Base-by-base conservation (phyloP, 2,888 invertebrate genomes). In the Keiferia lycopersicella region DNA sequence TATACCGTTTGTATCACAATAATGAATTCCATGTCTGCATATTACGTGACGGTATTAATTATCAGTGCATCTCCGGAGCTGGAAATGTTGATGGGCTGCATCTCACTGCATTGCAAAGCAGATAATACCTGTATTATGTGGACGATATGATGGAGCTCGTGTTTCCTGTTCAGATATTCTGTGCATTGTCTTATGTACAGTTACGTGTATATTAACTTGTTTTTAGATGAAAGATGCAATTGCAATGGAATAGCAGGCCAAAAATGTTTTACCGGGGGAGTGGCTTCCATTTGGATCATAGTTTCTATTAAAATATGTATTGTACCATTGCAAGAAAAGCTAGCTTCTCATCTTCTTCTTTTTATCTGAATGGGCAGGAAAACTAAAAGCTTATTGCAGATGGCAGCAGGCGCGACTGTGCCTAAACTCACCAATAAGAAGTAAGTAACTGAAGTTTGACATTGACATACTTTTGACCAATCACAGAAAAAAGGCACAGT, bases 31-130 rank as follows among this genome's bases (percentile, higher is more conserved):
- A 41, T 41, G 3, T 45, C 45, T 45, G 45, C 16, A 4, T 6
- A 12, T 45, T 45, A 45, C 45, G 16, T 16, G 45, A 45, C 8
- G 6, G n/a, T 8, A 45, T 45, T 45, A 45, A 45, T 45, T 45
- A 45, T 45, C 45, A 45, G 45, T 16, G 45, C 45, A 45, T 45
- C 45, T 45, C 45, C 45, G 45, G 4, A 45, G 45, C 45, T 45
- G n/a, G 45, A n/a, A 45, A 45, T 11, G 45, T 2, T 45, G 16
- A 45, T 16, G n/a, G 45, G n/a, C 45, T 45, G 45, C 45, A n/a
- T n/a, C n/a, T n/a, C n/a, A n/a, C n/a, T n/a, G n/a, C n/a, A 41
- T 41, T 11, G 41, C 41, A 6, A 45, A n/a, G 45, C 16, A 16
- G 45, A 16, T 45, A 45, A 45, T 45, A 45, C 45, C 45, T n/a